Evolutionary conservation across 2,113 vertebrate species (phyloP), one percentile per base, ranked within the genome.

Genomic region (Pteruthius melanotis): DNA sequence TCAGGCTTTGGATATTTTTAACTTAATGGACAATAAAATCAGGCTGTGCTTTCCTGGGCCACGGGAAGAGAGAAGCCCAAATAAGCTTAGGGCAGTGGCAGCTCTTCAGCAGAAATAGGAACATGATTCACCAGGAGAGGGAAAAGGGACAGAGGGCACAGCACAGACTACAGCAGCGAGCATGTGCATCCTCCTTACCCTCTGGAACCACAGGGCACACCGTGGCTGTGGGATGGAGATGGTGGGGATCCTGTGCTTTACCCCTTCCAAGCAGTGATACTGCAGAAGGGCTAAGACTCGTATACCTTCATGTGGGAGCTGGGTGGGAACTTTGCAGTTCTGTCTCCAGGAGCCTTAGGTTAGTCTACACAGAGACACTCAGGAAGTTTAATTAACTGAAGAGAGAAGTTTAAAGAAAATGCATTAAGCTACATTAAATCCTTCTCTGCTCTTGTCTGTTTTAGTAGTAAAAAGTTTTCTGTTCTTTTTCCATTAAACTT

Each of bases 221-320:
- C 0, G 0, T 0, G 8, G 15, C 6, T 42, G 14, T 7, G 23
- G 20, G 42, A 15, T 13, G 12, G n/a, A 9, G 4, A 4, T 15
- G 5, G 14, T 30, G 56, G 47, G 66, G 39, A 93, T 7, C 24
- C 44, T 30, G 18, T 17, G 21, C 39, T 30, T 54, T 24, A 54
- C 13, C 20, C 40, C 56, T 50, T 42, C 78, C 33, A 59, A 90
- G 42, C 39, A 47, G 6, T 2, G 52, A 11, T 13, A 20, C 30
- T 2, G 1, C 14, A 39, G 21, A 44, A 42, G 35, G 54, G 19
- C 68, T 86, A 40, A 85, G 42, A 40, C 11, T 33, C 60, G 54
- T 13, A 30, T 8, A 19, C 27, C 33, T 68, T 76, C 0, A 0
- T 24, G 39, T 52, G 61, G 53, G 59, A 70, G 14, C 40, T 31